These are phyloP conservation scores for Acrocephalus kingi DNA, from an alignment of 2,113 vertebrate species.

Conservation along the genomic window DNA sequence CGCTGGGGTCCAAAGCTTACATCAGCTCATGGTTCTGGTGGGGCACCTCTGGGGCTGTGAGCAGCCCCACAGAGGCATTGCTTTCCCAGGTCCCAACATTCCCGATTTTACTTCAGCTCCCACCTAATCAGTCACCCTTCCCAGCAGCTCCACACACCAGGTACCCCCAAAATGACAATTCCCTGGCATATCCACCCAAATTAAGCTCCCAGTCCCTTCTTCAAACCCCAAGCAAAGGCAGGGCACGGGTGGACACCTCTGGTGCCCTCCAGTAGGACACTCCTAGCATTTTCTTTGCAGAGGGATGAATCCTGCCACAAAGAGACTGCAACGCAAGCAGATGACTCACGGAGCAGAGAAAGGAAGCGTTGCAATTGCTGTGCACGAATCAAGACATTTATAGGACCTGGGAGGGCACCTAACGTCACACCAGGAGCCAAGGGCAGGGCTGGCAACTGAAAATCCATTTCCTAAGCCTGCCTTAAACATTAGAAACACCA, in stretches of 20 bases:
- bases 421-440: background rate
- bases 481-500: background rate
- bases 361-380: background rate
- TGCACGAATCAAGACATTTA: background rate
- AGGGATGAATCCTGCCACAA: background rate
- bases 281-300: background rate
- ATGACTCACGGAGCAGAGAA: constrained; percentile 22
- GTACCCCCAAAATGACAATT: background rate
- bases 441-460: background rate
- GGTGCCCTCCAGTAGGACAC: background rate
- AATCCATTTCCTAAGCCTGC: background rate
- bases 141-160: background rate
- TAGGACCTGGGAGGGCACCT: background rate
- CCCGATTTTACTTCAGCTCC: background rate
- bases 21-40: fast-evolving
- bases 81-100: fast-evolving
- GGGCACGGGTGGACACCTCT: background rate
- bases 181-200: background rate
- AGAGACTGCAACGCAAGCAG: constrained; percentile 24
- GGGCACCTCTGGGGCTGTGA: background rate
- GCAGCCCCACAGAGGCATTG: background rate
- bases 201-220: background rate
- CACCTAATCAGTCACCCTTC: too few species aligned
- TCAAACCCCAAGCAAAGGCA: background rate
- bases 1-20: background rate